phyloP scores from a whole-genome alignment of 1,140 invertebrate genomes.

The Gryllus bimaculatus region DNA sequence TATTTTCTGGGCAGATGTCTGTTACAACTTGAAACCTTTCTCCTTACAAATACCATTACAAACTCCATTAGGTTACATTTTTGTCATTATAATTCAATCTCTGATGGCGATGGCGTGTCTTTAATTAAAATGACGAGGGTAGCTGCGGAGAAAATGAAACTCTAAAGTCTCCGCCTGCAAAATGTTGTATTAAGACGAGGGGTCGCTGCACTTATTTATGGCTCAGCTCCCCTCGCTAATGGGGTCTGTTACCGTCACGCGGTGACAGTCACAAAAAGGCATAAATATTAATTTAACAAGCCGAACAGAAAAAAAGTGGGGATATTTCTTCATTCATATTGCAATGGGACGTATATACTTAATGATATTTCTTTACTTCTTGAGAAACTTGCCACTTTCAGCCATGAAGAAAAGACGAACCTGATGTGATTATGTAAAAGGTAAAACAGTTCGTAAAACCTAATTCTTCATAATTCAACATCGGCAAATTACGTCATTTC shows the following conservation, averaged over 20 bases:
- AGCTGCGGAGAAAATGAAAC: background rate
- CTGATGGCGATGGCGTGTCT: background rate
- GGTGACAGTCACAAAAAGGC: background rate
- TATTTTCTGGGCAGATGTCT: background rate
- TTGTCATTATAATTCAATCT: background rate
- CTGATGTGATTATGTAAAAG: too few relatives aligned
- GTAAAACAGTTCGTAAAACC: too few relatives aligned
- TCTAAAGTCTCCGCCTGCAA: background rate
- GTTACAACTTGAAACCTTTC: background rate
- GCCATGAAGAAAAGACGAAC: too few relatives aligned
- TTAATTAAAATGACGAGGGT: constrained; percentile 5
- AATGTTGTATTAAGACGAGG: background rate
- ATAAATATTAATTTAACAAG: background rate
- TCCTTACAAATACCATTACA: background rate
- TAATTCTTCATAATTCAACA: too few relatives aligned
- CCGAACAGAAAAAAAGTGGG: background rate
- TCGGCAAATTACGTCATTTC: too few relatives aligned
- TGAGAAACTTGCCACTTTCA: too few relatives aligned
- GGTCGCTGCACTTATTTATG: constrained; percentile 1
- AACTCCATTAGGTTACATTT: background rate
- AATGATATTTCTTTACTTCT: too few relatives aligned
- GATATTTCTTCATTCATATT: background rate
- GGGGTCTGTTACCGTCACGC: background rate
- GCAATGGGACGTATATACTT: background rate
- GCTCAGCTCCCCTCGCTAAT: background rate